Evolutionary conservation across 1,140 invertebrate genomes (phyloP), one percentile per base, ranked within the genome.

Genomic region (Triops cancriformis): DNA sequence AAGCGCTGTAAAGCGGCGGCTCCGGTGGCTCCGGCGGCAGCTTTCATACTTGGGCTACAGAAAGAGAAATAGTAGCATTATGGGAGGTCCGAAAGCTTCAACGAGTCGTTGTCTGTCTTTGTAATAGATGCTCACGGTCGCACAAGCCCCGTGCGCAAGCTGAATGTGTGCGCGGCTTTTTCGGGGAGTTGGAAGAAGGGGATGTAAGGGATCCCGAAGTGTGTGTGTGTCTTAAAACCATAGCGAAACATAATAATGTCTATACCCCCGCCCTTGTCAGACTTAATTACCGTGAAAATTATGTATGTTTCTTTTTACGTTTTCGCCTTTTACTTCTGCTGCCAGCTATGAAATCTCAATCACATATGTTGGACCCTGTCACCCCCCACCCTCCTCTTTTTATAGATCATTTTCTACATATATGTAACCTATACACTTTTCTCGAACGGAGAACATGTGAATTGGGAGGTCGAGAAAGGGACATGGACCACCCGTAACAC

Each of bases 211-310:
- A 37, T 37, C 31, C 31, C 7, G 7, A 37, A 37, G 31, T 64
- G 51, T 64, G 51, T 45, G 43, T 64, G 51, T 64, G 51, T 64
- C 51, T 64, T 64, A 23, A 37, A 37, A 37, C 31, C 51, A 64
- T 64, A 64, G 51, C 51, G 51, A 64, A 64, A 18, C 51, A 37
- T 37, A 37, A 37, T 64, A 23, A 64, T 64, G 51, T 64, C 14
- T 37, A 37, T 37, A 37, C 31, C 51, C 51, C 51, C 51, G 51
- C 51, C 51, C 51, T 64, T 64, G 51, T 64, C 51, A 64, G 51
- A 64, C 51, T 64, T 64, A 64, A 64, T 64, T 64, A 64, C 51
- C 51, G n/a, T 64, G n/a, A 64, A 64, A 64, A 64, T 64, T 64
- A 64, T 64, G n/a, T 64, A 23, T 64, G 51, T 64, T 64, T 64